Conservation (phyloP, 2,888 invertebrate species). For the Drosophila quasianomalipes region DNA sequence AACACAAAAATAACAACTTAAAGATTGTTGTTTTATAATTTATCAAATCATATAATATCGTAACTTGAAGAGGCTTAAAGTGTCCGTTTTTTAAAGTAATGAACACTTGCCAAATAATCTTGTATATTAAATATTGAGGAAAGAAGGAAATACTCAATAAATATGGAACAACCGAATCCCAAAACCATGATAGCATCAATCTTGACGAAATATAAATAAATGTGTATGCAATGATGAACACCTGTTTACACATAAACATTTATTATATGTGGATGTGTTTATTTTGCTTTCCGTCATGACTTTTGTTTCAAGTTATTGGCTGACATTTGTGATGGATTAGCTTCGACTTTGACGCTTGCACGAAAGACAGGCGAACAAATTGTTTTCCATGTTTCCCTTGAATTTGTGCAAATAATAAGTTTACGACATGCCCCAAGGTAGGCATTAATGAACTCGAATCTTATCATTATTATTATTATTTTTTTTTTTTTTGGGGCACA, state of each 20-base stretch:
- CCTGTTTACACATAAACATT: not conserved
- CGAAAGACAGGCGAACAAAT: conserved; percentile 35
- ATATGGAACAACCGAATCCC: not conserved
- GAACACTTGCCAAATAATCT: not conserved
- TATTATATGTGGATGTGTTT: not conserved
- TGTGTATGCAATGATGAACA: not conserved
- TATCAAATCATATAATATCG: not conserved
- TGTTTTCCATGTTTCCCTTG: conserved; percentile 38
- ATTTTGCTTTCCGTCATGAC: not conserved
- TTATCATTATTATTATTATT: conserved; percentile 35
- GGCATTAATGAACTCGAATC: conserved; percentile 48
- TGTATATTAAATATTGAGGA: not conserved
- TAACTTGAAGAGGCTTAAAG: not conserved
- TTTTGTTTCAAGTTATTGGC: conserved; percentile 16
- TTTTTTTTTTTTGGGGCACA: not conserved
- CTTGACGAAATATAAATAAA: not conserved
- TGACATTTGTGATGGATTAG: conserved; percentile 50
- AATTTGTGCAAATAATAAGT: conserved; percentile 26
- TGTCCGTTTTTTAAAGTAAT: not conserved
- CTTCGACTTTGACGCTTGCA: conserved; percentile 4
- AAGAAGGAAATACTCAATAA: not conserved
- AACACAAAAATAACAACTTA: not conserved
- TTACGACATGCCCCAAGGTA: conserved; percentile 4
- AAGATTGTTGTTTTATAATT: not conserved
- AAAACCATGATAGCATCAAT: not conserved